Evolutionary conservation across 2,888 invertebrate genomes (phyloP), one percentile per base, ranked within the genome.

Genomic region (Erebia aethiops): DNA sequence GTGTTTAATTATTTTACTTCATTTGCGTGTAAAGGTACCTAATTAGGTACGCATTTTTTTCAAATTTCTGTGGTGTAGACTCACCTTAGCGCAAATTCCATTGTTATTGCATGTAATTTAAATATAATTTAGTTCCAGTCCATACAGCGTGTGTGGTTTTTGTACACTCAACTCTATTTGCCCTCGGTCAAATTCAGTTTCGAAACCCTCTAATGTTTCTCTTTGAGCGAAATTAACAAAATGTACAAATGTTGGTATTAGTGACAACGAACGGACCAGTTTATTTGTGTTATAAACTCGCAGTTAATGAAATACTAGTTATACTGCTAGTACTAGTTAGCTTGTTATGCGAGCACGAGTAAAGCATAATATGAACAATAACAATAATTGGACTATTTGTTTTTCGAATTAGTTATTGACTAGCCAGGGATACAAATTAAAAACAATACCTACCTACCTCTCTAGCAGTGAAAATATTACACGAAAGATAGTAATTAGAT

Each of bases 141-240:
- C 63, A 66, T 43, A 49, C 60, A 70, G 56, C 54, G 43, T 26
- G 61, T 86, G 88, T 82, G 89, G 87, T 86, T 85, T 84, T 79
- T 79, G 80, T 72, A 68, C 73, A 76, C 71, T 74, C 77, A 21
- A 84, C 83, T 86, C 83, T 84, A 87, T 87, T 88, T 84, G 86
- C 88, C 84, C 77, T 82, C 78, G 86, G 89, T 82, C 76, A 81
- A 85, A 87, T 86, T 80, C 81, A 76, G 81, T 82, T 82, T 81
- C 78, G 75, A 78, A 79, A 81, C 54, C 65, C 69, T 63, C 67
- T 67, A 86, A 86, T 87, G 84, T 83, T 82, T 78, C 78, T 80
- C 80, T 87, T 84, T 84, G 84, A 82, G 74, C 76, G 79, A 81
- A 85, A 85, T 85, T 84, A 86, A 83, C 82, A 78, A 66, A 71